Base-by-base conservation (phyloP, 2,797 vertebrate genomes). In the Hypotaenidia okinawae region DNA sequence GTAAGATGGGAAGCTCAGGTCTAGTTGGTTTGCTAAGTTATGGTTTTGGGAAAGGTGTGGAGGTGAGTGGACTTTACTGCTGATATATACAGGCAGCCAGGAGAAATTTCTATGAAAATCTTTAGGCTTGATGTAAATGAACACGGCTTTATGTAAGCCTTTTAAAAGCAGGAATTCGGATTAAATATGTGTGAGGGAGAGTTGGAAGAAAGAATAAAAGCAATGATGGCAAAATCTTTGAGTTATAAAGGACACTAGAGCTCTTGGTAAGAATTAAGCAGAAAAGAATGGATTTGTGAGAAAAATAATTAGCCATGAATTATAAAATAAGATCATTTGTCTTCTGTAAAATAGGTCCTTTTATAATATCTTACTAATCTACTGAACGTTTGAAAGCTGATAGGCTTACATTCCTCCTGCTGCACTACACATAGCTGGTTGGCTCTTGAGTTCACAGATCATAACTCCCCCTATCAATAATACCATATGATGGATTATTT, bases 401-500 rank as follows among this genome's bases (percentile, higher is more conserved):
- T 54, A 77, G 13, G 9, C 11, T 93, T 72, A 41, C 77, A 84
- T 87, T 75, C 39, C 35, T 51, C 4, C 25, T 77, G 30, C 39
- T 70, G 5, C 30, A 19, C 28, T 80, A 32, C 51, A 52, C 30
- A 9, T 14, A 33, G n/a, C 33, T n/a, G 11, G 10, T n/a, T 41
- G 13, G 7, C 9, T 57, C 32, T 35, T 39, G 35, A 51, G 16
- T 35, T 82, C 11, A 12, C 7, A 69, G 18, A 32, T 21, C 13
- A 27, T 58, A 67, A 45, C 24, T 69, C 18, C 10, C 11, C 0
- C 0, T 37, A 61, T 22, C 11, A 63, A 35, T 37, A 55, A 27
- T 47, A 39, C 2, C 0, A 0, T 54, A 47, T n/a, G 0, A 47
- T 61, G 4, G 8, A 13, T 66, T 61, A 18, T n/a, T 75, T 75